Evolutionary conservation across 1,140 invertebrate genomes (phyloP).

Genomic region (Drosophila nikananu): DNA sequence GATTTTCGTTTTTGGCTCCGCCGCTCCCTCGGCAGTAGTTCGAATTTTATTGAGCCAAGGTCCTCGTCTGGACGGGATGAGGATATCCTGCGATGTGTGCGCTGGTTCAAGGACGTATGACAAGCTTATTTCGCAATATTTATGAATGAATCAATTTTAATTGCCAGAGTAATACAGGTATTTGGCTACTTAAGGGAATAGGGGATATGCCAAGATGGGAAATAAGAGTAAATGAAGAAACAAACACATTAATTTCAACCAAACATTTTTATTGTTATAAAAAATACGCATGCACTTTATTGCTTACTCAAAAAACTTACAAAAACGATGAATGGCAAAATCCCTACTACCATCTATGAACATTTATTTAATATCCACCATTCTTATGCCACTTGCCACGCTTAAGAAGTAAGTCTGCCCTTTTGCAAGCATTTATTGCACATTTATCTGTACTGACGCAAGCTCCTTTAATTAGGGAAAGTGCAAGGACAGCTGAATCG

Average conservation of each 20-base stretch:
- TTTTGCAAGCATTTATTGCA: constrained; percentile 16
- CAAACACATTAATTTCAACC: background rate
- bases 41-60: constrained; percentile 37
- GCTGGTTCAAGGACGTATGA: constrained; percentile 15
- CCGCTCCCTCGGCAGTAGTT: constrained; percentile 22
- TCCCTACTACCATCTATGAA: background rate
- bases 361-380: background rate
- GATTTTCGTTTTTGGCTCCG: constrained; percentile 27
- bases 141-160: constrained; percentile 34
- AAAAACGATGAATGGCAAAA: background rate
- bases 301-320: background rate
- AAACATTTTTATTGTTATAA: background rate
- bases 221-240: background rate
- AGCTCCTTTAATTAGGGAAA: constrained; percentile 46
- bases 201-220: too few species aligned
- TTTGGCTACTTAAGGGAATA: background rate
- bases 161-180: background rate
- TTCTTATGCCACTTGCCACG: background rate
- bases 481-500: constrained; percentile 38
- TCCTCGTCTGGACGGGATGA: constrained; percentile 18
- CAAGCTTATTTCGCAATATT: constrained; percentile 3
- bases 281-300: background rate
- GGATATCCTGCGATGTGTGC: constrained; percentile 1
- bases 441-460: constrained; percentile 37
- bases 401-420: constrained; percentile 4